Conservation (phyloP, 2,113 vertebrate genomes). For the Cyprinus carpio region DNA sequence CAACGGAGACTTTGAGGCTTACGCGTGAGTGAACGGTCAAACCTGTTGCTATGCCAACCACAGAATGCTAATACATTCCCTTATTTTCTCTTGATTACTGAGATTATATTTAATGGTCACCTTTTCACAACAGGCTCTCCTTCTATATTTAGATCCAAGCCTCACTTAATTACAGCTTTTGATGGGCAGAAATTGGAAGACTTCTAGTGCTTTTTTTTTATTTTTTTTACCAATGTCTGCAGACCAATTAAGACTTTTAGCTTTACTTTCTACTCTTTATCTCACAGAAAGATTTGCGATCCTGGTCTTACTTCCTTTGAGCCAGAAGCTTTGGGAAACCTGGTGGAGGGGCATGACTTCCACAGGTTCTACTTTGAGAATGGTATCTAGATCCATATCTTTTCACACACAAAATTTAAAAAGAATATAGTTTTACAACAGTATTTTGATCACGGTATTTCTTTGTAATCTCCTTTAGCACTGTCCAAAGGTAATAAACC, state of each 20-base stretch:
- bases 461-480: slow-evolving; percentile 69
- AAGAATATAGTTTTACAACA: background rate
- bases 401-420: background rate
- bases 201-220: background rate
- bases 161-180: slow-evolving; percentile 27
- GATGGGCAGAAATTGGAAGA: background rate
- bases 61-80: background rate
- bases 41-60: background rate
- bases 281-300: slow-evolving; percentile 93
- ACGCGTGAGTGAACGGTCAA: slow-evolving; percentile 69
- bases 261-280: slow-evolving; percentile 39
- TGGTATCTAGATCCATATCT: slow-evolving; percentile 71
- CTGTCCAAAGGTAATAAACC: slow-evolving; percentile 95
- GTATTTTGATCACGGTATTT: background rate
- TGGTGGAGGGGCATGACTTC: slow-evolving; percentile 98
- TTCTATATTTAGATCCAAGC: background rate
- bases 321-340: slow-evolving; percentile 94
- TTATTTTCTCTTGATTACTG: slow-evolving; percentile 11
- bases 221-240: background rate
- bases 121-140: slow-evolving; percentile 27
- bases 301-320: slow-evolving; percentile 96
- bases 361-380: slow-evolving; percentile 98
- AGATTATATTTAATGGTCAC: slow-evolving; percentile 19
- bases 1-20: slow-evolving; percentile 79
- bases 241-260: background rate